Evolutionary conservation across 2,888 invertebrate genomes (phyloP).

Genomic region (Papilio elwesi): DNA sequence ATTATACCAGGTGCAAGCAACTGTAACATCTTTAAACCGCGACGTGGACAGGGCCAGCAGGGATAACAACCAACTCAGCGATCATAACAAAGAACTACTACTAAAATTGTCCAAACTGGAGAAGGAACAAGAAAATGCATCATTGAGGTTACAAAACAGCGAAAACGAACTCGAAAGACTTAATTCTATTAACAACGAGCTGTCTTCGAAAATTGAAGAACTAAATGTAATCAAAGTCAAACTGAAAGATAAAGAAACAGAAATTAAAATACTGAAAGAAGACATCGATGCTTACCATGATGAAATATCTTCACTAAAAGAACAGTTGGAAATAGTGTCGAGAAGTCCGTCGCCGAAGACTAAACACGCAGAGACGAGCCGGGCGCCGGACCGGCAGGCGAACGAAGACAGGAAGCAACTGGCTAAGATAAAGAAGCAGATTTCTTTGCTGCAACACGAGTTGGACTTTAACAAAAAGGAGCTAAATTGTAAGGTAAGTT

Average conservation of each 20-base stretch:
- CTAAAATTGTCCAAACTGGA: constrained; percentile 71
- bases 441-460: constrained; percentile 73
- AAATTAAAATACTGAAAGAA: constrained; percentile 82
- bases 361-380: constrained; percentile 81
- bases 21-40: constrained; percentile 63
- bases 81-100: constrained; percentile 69
- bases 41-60: constrained; percentile 72
- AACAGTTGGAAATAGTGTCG: constrained; percentile 76
- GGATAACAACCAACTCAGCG: constrained; percentile 70
- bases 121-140: constrained; percentile 76
- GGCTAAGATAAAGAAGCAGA: constrained; percentile 78
- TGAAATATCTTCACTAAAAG: constrained; percentile 76
- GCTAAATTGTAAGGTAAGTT: constrained; percentile 75
- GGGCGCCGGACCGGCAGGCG: constrained; percentile 75
- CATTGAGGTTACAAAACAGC: constrained; percentile 69
- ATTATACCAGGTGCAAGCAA: constrained; percentile 71
- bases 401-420: constrained; percentile 85
- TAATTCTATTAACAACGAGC: constrained; percentile 69
- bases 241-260: constrained; percentile 80
- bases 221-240: constrained; percentile 71
- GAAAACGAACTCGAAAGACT: constrained; percentile 70
- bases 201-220: constrained; percentile 72
- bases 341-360: constrained; percentile 85
- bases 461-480: constrained; percentile 78
- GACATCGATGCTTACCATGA: constrained; percentile 79